Base-by-base conservation (phyloP, 2,113 vertebrate species). In the Anser brachyrhynchus region DNA sequence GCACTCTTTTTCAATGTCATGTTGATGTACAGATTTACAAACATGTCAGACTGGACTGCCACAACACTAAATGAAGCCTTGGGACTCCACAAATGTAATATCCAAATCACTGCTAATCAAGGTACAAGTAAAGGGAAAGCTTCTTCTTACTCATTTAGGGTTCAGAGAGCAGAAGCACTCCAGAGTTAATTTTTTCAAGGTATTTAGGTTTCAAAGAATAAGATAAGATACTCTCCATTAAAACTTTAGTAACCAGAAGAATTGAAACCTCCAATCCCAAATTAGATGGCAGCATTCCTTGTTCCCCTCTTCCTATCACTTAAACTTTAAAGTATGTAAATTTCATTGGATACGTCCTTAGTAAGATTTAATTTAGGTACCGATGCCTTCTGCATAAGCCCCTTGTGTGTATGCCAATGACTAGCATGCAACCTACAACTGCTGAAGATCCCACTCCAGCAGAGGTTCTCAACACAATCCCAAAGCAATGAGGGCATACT, bases 341-440 rank as follows among this genome's bases (percentile, higher is more conserved):
- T 22, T 76, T 71, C 33, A 20, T 25, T 58, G 21, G 17, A 41
- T 44, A 21, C 8, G 28, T 82, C 31, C 16, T 44, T 66, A 69
- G 43, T 33, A 72, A 71, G 37, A 44, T 8, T 16, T 49, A 4
- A 41, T 86, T 75, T 41, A 55, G 16, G 3, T 35, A 37, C 4
- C 26, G n/a, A 3, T 80, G 26, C 23, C 66, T 84, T 64, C 62
- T 59, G 11, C 28, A 10, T 33, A 35, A 39, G 35, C 4, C 29
- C 20, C 3, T 16, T 10, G 4, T 33, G 20, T 49, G 12, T 6
- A 46, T 0, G 1, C 2, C 10, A 4, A 8, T 37, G 28, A 21
- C 43, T 66, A 59, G 10, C 19, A 43, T 2, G 39, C 19, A 26
- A 4, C 9, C 15, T 23, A 73, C 20, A 58, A 1, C 23, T 66